phyloP scores from a whole-genome alignment of 2,888 invertebrate genomes.

The Drosophila prolongata region DNA sequence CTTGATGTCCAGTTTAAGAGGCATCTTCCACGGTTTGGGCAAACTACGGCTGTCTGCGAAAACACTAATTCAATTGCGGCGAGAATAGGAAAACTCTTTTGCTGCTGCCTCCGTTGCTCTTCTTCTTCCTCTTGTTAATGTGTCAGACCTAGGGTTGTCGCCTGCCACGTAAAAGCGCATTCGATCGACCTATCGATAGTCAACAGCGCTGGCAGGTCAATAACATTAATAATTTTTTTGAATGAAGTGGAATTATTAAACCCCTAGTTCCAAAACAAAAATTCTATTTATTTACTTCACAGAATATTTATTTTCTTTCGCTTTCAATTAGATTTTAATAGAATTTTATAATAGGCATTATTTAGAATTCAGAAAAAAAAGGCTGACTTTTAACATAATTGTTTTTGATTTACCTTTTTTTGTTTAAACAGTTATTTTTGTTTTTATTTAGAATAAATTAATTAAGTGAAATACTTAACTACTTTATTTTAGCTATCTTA shows the following conservation, averaged over 20 bases:
- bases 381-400: no score
- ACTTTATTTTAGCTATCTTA: background rate
- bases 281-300: no score
- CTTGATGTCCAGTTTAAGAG: slow-evolving; percentile 98
- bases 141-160: slow-evolving; percentile 67
- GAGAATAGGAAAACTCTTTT: slow-evolving; percentile 51
- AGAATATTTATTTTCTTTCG: no score
- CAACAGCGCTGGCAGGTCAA: background rate
- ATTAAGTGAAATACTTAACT: background rate
- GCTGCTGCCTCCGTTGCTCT: slow-evolving; percentile 46
- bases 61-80: slow-evolving; percentile 53
- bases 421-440: no score
- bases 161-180: slow-evolving; percentile 56
- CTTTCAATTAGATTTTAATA: no score
- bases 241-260: no score
- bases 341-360: no score
- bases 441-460: background rate
- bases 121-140: slow-evolving; percentile 61
- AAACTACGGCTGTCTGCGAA: slow-evolving; percentile 26
- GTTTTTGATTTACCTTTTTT: no score
- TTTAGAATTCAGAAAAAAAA: no score
- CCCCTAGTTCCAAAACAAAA: no score
- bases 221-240: no score
- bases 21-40: slow-evolving; percentile 85
- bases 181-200: slow-evolving; percentile 11